Evolutionary conservation across 2,113 vertebrate species (phyloP).

Genomic region (Sinocyclocheilus maitianheensis): DNA sequence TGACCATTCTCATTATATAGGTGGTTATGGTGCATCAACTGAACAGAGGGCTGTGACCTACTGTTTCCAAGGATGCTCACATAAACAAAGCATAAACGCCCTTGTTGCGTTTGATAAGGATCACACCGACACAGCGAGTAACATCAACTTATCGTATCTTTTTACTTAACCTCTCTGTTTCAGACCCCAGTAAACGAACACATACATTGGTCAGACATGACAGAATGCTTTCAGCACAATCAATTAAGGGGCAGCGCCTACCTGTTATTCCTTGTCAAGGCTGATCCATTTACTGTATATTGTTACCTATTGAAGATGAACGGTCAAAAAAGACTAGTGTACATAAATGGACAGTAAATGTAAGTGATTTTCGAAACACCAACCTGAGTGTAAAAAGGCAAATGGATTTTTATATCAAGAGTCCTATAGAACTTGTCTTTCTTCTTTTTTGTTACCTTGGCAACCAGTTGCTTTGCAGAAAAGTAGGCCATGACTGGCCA

Average conservation of each 20-base stretch:
- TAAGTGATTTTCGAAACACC: neutral
- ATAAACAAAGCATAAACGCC: neutral
- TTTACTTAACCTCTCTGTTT: too few species aligned
- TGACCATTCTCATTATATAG: neutral
- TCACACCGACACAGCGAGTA: too few species aligned
- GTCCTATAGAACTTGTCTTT: slow-evolving; percentile 18
- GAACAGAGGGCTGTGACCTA: slow-evolving; percentile 71
- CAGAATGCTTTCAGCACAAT: too few species aligned
- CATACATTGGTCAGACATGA: too few species aligned
- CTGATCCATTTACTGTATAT: neutral
- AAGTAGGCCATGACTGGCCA: slow-evolving; percentile 52
- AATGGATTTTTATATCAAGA: slow-evolving; percentile 23
- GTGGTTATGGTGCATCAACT: slow-evolving; percentile 56
- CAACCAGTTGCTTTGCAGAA: slow-evolving; percentile 49
- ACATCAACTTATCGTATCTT: too few species aligned
- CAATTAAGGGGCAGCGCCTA: too few species aligned
- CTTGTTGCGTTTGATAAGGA: too few species aligned
- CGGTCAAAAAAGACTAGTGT: neutral
- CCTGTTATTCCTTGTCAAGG: neutral
- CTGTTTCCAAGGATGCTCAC: slow-evolving; percentile 70
- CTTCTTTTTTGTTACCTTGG: slow-evolving; percentile 47
- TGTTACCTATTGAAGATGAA: neutral
- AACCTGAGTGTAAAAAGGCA: neutral
- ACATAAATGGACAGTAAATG: neutral
- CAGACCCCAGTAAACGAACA: too few species aligned